phyloP scores from a whole-genome alignment of 1,140 invertebrate species.

The Drosophila suzukii region DNA sequence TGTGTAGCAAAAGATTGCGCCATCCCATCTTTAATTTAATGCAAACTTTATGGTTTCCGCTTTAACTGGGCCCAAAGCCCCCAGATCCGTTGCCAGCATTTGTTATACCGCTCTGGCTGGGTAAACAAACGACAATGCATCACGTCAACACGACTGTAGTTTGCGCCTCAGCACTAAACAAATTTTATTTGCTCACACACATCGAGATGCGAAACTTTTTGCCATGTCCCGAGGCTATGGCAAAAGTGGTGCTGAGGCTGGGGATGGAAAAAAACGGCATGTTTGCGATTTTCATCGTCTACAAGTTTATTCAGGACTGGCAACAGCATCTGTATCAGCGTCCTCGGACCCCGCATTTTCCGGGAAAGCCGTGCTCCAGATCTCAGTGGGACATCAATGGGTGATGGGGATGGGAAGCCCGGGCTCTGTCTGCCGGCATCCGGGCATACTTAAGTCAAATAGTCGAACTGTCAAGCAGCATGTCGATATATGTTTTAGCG shows the following conservation, averaged over 20 bases:
- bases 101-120: conserved; percentile 21
- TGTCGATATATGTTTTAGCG: conserved; percentile 70
- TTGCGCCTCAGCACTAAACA: conserved; percentile 52
- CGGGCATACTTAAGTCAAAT: conserved; percentile 74
- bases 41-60: conserved; percentile 2
- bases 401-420: not conserved
- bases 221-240: conserved; percentile 20
- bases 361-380: conserved; percentile 9
- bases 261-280: conserved; percentile 41
- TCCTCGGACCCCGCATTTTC: conserved; percentile 25
- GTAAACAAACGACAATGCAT: conserved; percentile 50
- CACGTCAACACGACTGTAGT: conserved; percentile 53
- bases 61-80: conserved; percentile 16
- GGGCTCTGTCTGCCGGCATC: conserved; percentile 45
- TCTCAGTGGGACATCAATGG: conserved; percentile 28
- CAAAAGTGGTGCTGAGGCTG: conserved; percentile 1
- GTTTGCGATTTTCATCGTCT: conserved; percentile 77
- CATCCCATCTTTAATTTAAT: not conserved
- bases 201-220: conserved; percentile 48
- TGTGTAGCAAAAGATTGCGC: not conserved
- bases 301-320: conserved; percentile 64
- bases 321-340: conserved; percentile 39
- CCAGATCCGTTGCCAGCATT: conserved; percentile 14
- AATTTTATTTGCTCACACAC: conserved; percentile 52
- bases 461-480: conserved; percentile 76